A percentile compares a stretch with the other conserved stretches of the same genome.
phyloP scores from a whole-genome alignment of 2,888 invertebrate species.

The Xestia xanthographa region DNA sequence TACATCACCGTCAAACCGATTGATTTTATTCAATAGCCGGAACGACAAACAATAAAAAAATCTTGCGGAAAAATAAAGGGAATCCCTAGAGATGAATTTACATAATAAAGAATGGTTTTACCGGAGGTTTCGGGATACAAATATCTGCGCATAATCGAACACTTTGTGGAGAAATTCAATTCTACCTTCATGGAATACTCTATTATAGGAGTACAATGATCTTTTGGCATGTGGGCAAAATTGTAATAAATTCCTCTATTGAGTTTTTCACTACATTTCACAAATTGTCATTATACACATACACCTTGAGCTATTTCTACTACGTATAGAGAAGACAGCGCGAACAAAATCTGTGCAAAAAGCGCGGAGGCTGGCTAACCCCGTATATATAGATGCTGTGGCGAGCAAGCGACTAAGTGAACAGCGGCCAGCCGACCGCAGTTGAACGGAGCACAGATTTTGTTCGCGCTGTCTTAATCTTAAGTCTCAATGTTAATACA shows the following conservation, averaged over 20 bases:
- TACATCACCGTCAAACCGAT: constrained; percentile 46
- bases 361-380: too few species aligned
- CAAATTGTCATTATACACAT: background rate
- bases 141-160: constrained; percentile 81
- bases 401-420: too few species aligned
- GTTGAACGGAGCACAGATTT: too few species aligned
- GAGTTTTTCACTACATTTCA: background rate
- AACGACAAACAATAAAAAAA: constrained; percentile 66
- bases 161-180: constrained; percentile 79
- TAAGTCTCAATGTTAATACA: too few species aligned
- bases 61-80: constrained; percentile 73
- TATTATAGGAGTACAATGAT: background rate
- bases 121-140: constrained; percentile 78
- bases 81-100: constrained; percentile 80
- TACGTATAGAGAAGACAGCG: too few species aligned
- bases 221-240: background rate
- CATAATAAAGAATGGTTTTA: constrained; percentile 80
- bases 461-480: too few species aligned
- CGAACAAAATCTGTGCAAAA: too few species aligned
- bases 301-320: too few species aligned
- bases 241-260: background rate
- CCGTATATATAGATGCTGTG: too few species aligned
- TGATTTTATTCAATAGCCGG: constrained; percentile 56
- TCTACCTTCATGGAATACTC: constrained; percentile 62
- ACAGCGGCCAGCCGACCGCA: too few species aligned